Percentiles rank a stretch among this genome's conserved stretches.
Evolutionary conservation across 2,888 invertebrate species (phyloP).

Genomic region (Lepidochrysops patricia): DNA sequence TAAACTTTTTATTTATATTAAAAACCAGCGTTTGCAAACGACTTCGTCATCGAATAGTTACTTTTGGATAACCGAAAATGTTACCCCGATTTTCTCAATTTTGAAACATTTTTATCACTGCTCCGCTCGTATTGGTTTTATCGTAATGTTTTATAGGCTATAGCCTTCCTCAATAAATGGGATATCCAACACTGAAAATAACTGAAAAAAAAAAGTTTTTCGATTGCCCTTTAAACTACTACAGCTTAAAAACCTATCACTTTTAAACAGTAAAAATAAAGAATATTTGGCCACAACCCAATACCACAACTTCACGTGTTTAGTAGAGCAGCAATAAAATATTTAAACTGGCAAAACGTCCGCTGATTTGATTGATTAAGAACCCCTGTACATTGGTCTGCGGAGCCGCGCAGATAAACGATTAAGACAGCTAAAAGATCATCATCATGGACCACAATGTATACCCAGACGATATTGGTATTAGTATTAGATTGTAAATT

Average conservation of each 20-base stretch:
- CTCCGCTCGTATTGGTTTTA: too few relatives aligned
- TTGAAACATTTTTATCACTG: too few relatives aligned
- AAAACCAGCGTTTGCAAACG: too few relatives aligned
- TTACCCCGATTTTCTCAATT: too few relatives aligned
- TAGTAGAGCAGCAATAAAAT: slow-evolving; percentile 2
- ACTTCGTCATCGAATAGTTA: too few relatives aligned
- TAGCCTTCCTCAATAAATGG: too few relatives aligned
- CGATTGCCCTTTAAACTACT: background rate
- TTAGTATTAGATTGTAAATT: too few relatives aligned
- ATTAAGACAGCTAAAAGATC: background rate
- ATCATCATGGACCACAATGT: background rate
- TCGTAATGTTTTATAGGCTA: too few relatives aligned
- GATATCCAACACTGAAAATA: too few relatives aligned
- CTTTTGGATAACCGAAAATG: too few relatives aligned
- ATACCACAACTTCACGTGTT: background rate
- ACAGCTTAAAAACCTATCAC: background rate
- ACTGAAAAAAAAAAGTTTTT: too few relatives aligned
- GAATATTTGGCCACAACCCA: background rate
- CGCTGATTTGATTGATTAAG: background rate
- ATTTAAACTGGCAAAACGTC: slow-evolving; percentile 1
- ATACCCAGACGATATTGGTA: background rate
- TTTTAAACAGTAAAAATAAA: background rate
- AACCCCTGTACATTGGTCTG: background rate
- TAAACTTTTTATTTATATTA: too few relatives aligned
- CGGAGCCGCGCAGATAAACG: background rate